Conservation (phyloP, 2,797 vertebrate genomes). For the Platyrinchus mystaceus region DNA sequence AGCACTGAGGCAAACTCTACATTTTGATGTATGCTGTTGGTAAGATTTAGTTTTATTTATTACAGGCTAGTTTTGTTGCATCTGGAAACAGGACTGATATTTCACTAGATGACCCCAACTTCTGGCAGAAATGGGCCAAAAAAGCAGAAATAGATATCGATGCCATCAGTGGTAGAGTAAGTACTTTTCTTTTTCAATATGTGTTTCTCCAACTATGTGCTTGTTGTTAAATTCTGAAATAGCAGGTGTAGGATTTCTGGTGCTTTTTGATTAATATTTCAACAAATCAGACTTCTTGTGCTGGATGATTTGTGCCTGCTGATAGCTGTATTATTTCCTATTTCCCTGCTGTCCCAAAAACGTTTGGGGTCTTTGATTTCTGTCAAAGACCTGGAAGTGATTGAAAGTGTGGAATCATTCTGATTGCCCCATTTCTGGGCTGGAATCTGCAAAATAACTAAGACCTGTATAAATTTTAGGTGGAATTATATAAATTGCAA, state of each 20-base stretch:
- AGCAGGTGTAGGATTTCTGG: not conserved
- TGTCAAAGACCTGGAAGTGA: not conserved
- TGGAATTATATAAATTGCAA: not conserved
- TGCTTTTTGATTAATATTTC: not conserved
- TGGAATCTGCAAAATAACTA: not conserved
- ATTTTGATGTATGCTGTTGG: not conserved
- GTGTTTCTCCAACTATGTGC: not conserved
- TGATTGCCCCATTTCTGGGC: not conserved
- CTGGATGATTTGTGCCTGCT: not conserved
- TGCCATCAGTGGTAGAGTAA: conserved; percentile 93
- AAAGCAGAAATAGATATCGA: conserved; percentile 97
- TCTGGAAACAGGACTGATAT: conserved; percentile 99
- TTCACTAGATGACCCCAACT: conserved; percentile 97
- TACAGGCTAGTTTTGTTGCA: conserved; percentile 97
- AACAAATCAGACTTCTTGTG: not conserved
- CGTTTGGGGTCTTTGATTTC: not conserved
- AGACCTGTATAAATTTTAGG: not conserved
- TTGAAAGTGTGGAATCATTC: not conserved
- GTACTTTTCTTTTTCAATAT: conserved; percentile 52
- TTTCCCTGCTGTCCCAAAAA: not conserved
- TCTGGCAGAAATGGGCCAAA: conserved; percentile 99
- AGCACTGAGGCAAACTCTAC: not conserved
- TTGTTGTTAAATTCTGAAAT: not conserved
- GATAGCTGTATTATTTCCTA: not conserved
- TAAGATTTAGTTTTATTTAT: conserved; percentile 45